phyloP scores from a whole-genome alignment of 2,113 vertebrate species.

The Terrapene triunguis region DNA sequence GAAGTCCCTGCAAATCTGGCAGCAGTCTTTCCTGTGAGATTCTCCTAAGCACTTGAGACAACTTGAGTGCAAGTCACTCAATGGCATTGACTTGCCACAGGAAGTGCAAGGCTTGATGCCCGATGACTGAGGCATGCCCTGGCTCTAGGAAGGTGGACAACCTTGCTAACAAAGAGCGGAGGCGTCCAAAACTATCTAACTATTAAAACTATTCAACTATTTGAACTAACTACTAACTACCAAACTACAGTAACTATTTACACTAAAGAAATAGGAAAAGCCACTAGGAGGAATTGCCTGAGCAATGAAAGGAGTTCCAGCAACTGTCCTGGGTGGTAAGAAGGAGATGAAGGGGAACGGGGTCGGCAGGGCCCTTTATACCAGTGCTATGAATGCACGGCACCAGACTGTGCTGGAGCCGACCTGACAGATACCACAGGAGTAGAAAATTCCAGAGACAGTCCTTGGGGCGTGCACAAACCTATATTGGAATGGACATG shows the following conservation, averaged over 20 bases:
- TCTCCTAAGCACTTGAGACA: neutral
- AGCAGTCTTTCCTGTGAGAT: neutral
- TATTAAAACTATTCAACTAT: neutral
- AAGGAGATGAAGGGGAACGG: neutral
- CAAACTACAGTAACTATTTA: neutral
- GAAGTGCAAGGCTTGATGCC: too few species aligned
- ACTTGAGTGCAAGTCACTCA: neutral
- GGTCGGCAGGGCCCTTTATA: neutral
- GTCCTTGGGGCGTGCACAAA: neutral
- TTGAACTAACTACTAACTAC: neutral
- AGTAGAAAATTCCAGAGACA: too few species aligned
- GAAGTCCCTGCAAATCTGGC: neutral
- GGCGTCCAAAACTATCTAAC: neutral
- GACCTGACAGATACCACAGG: neutral
- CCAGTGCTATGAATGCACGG: neutral
- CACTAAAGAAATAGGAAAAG: neutral
- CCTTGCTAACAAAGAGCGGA: neutral
- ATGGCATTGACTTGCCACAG: neutral
- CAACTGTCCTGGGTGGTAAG: neutral
- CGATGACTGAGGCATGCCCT: neutral
- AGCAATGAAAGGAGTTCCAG: neutral
- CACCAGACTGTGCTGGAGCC: neutral
- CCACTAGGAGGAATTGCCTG: neutral
- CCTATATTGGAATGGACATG: neutral
- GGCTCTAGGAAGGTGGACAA: too few species aligned